Conservation (phyloP, 2,888 invertebrate genomes). For the Chymomyza amoena region DNA sequence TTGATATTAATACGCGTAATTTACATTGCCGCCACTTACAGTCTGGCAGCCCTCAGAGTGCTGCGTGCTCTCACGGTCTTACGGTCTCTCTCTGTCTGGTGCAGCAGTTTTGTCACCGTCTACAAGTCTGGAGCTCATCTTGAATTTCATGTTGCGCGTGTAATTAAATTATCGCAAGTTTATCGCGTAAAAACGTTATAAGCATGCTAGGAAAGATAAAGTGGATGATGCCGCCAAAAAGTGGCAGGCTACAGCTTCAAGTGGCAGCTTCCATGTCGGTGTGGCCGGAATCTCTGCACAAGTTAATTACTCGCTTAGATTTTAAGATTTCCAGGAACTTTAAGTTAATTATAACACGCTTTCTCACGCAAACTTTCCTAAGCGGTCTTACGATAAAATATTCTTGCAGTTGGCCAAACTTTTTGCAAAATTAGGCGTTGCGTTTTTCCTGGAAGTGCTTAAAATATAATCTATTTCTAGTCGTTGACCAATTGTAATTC, state of each 20-base stretch:
- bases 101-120: background rate
- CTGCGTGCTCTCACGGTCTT: conserved; percentile 4
- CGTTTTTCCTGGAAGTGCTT: no score
- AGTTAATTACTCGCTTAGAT: conserved; percentile 41
- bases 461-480: no score
- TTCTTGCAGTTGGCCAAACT: background rate
- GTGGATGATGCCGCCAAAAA: conserved; percentile 18
- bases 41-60: conserved; percentile 13
- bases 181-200: conserved; percentile 42
- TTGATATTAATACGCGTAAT: conserved; percentile 63
- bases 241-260: conserved; percentile 7
- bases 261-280: conserved; percentile 3
- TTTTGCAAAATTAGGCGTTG: background rate
- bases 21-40: conserved; percentile 57
- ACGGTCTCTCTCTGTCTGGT: conserved; percentile 5
- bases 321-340: conserved; percentile 14
- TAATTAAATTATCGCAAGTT: conserved; percentile 61
- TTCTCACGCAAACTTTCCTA: conserved; percentile 13
- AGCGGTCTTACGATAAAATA: background rate
- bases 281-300: conserved; percentile 3
- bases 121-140: conserved; percentile 3
- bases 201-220: conserved; percentile 11
- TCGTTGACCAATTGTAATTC: no score
- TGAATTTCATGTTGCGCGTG: conserved; percentile 46
- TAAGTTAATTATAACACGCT: conserved; percentile 42